These are phyloP conservation scores for Eurytoma californica DNA, from an alignment of 2,888 invertebrate species.

Conservation along the genomic window DNA sequence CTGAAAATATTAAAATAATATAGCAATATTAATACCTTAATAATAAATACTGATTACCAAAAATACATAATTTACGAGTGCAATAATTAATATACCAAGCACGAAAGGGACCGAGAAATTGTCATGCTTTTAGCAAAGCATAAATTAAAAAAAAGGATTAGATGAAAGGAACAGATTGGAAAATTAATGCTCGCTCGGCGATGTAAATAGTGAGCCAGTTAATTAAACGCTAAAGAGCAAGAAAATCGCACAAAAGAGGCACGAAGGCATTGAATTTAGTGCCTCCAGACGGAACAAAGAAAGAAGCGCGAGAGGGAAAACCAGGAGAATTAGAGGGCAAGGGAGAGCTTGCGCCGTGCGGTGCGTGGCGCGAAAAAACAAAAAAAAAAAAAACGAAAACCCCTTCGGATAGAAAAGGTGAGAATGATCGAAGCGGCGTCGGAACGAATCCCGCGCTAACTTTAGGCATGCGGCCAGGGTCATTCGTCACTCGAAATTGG, in stretches of 20 bases:
- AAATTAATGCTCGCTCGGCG: conserved; percentile 5
- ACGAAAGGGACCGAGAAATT: too few relatives aligned
- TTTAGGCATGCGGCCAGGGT: conserved; percentile 41
- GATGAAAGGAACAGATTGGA: neutral
- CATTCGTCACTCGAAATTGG: conserved; percentile 59
- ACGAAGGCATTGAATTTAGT: conserved; percentile 13
- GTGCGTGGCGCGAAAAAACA: neutral
- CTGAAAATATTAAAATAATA: too few relatives aligned
- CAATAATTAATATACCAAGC: too few relatives aligned
- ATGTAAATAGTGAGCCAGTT: neutral
- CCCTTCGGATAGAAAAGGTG: conserved; percentile 14
- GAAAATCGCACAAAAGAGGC: neutral
- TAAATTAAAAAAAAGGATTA: too few relatives aligned
- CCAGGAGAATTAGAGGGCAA: conserved; percentile 23
- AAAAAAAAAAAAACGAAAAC: conserved; percentile 5
- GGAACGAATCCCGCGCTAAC: conserved; percentile 36
- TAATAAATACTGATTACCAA: too few relatives aligned
- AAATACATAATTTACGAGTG: too few relatives aligned
- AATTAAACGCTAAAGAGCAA: neutral
- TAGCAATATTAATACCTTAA: too few relatives aligned
- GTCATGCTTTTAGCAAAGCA: too few relatives aligned
- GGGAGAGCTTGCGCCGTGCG: neutral
- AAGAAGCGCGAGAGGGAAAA: neutral
- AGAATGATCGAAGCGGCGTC: conserved; percentile 9
- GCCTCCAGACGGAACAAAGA: neutral